Percentiles rank a stretch among this genome's conserved stretches.
Conservation (phyloP, 1,140 invertebrate species). For the Calliopsis andreniformis region DNA sequence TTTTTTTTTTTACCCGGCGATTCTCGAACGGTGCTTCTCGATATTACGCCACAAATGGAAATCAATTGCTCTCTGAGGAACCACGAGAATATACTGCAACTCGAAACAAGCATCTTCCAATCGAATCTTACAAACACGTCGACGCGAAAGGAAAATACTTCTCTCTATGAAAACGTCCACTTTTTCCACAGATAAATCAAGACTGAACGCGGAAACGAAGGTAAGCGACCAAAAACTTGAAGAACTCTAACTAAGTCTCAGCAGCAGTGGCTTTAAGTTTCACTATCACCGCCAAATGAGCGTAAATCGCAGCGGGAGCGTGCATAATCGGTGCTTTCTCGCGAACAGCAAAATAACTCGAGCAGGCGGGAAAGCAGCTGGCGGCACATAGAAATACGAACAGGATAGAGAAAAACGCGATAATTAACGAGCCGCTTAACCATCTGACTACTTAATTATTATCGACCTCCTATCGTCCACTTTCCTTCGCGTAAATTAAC, state of each 20-base stretch:
- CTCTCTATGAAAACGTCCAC: too few species aligned
- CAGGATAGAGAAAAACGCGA: background rate
- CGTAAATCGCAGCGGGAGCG: background rate
- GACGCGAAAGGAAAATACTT: too few species aligned
- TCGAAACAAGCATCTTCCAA: too few species aligned
- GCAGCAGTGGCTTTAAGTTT: conserved; percentile 23
- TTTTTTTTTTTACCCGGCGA: conserved; percentile 55
- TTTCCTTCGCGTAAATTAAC: conserved; percentile 34
- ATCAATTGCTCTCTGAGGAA: conserved; percentile 35
- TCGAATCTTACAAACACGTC: too few species aligned
- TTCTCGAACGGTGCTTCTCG: conserved; percentile 55
- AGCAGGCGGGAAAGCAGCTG: conserved; percentile 20
- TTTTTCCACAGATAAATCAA: too few species aligned
- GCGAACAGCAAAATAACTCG: conserved; percentile 29
- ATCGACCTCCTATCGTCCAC: background rate
- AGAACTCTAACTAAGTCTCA: too few species aligned
- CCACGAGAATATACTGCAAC: background rate
- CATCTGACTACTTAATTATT: conserved; percentile 29
- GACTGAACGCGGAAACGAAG: too few species aligned
- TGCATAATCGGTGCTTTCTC: conserved; percentile 19
- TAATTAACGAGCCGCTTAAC: conserved; percentile 22
- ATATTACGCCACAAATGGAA: conserved; percentile 36
- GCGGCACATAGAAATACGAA: background rate
- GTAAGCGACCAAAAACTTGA: too few species aligned
- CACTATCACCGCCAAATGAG: conserved; percentile 9